Conservation (phyloP, 2,888 invertebrate species). For the Hemaris fuciformis region DNA sequence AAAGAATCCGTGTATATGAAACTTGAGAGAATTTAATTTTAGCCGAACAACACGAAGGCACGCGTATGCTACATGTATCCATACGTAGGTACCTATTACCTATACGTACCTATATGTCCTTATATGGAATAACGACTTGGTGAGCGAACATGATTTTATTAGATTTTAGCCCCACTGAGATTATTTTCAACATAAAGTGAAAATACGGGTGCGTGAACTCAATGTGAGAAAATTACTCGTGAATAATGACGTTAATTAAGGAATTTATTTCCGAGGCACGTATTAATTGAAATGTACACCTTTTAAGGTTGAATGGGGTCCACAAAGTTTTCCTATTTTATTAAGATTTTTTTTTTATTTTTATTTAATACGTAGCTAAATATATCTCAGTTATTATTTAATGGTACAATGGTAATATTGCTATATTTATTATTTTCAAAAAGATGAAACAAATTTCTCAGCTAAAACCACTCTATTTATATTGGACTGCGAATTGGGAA, state of each 20-base stretch:
- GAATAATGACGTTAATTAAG: not conserved
- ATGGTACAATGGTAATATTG: no score
- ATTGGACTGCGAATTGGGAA: not conserved
- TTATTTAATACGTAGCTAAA: not conserved
- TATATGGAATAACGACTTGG: constrained; percentile 11
- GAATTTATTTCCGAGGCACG: constrained; percentile 10
- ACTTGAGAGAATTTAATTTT: constrained; percentile 45
- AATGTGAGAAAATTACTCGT: not conserved
- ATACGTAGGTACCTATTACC: no score
- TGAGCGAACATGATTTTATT: constrained; percentile 14
- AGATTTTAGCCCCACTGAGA: constrained; percentile 10
- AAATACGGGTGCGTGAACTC: not conserved
- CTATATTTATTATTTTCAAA: not conserved
- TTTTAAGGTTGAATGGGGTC: not conserved
- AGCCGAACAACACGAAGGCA: constrained; percentile 22
- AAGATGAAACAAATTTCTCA: not conserved
- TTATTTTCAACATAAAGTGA: not conserved
- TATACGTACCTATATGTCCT: no score
- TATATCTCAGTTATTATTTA: not conserved
- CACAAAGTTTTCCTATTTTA: not conserved
- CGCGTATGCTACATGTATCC: not conserved
- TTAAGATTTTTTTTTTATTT: not conserved
- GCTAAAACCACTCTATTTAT: not conserved
- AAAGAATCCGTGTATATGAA: constrained; percentile 38
- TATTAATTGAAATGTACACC: not conserved